phyloP scores from a whole-genome alignment of 2,113 vertebrate genomes.

The Callipepla squamata region DNA sequence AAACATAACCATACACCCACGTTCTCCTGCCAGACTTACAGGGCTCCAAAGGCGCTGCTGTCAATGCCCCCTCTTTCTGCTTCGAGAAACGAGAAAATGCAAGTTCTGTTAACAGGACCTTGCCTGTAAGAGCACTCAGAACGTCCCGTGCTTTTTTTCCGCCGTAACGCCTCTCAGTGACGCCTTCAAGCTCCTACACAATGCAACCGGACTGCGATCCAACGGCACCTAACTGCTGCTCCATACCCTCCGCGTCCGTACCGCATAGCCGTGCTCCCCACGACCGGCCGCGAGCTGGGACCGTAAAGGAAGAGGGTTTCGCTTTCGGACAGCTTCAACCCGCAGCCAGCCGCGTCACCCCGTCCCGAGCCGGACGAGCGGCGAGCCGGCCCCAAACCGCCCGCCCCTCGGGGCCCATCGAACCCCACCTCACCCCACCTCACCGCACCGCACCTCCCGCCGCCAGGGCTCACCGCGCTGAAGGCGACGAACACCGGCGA shows the following conservation, averaged over 20 bases:
- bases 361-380: background rate
- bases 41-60: background rate
- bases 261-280: background rate
- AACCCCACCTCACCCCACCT: too few species aligned
- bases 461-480: too few species aligned
- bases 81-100: background rate
- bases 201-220: fast-evolving
- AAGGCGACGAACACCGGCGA: background rate
- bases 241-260: too few species aligned
- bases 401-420: background rate
- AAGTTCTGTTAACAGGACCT: background rate
- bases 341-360: background rate
- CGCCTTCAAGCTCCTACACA: fast-evolving
- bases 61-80: background rate
- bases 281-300: background rate
- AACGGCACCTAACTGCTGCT: too few species aligned
- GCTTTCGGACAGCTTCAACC: background rate
- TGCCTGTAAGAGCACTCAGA: background rate
- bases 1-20: background rate
- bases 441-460: background rate
- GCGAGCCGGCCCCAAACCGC: background rate
- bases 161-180: background rate
- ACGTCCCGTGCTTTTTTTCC: fast-evolving
- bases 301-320: background rate
- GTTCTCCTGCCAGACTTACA: background rate